Base-by-base conservation (phyloP, 2,113 vertebrate species). In the Desmodus rotundus region DNA sequence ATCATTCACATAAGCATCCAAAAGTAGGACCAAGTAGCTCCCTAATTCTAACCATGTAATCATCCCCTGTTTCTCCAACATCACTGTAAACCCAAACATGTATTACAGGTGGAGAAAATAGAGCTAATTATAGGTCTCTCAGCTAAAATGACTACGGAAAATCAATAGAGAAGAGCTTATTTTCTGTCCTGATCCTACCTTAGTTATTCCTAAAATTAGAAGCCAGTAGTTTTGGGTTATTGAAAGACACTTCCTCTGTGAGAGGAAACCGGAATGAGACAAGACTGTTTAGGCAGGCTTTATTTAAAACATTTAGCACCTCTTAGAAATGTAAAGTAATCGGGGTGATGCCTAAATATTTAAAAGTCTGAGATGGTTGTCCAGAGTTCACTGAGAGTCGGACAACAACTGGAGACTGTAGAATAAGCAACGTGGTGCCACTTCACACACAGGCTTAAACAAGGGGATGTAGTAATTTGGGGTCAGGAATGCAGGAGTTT, bases 191-290 rank as follows among this genome's bases (percentile, higher is more conserved):
- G 78, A 94, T 89, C 76, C 95, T 87, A 92, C 94, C 88, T 96
- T 92, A 28, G 82, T 70, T 85, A 86, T 78, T 65, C 93, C 97
- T 96, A 97, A 97, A 98, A 96, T 97, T 97, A 97, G 97, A 97
- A 97, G 89, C 91, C 89, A 89, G 96, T 93, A 93, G 82, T 98
- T 97, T 96, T 1, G 91, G 89, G 94, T 94, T 93, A 95, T 26
- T 95, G 96, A 96, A 89, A 97, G 95, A 89, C 22, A 90, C 84
- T 93, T 96, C 96, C 96, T 93, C 47, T 63, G 31, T 67, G 52
- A 92, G 56, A 76, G 87, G 94, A 97, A 97, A 87, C 86, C 63
- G 12, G 95, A 94, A 96, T 33, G 83, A 97, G 96, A 89, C 93
- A 54, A 54, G 95, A 83, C 83, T 22, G 58, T 95, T 91, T 45